Base-by-base conservation (phyloP, 2,113 vertebrate species). In the Sisor rabdophorus region DNA sequence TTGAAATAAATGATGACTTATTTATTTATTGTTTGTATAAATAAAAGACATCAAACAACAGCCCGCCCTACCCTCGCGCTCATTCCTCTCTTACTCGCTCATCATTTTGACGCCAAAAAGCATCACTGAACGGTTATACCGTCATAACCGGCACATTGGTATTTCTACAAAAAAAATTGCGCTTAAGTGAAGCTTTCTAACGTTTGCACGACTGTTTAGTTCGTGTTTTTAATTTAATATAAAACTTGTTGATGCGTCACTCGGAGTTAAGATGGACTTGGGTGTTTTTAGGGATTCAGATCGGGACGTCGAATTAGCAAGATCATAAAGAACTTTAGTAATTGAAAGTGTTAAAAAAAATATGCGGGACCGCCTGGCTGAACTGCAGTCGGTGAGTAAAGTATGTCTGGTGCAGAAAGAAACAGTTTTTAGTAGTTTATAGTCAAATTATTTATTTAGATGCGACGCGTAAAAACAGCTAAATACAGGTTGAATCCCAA, bases 331-430 rank as follows among this genome's bases (percentile, higher is more conserved):
- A 44, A 59, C 75, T 67, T 48, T 61, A 36, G 12, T 26, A 11
- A 16, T 40, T 52, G 24, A 9, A 2, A 20, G 30, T 1, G 6
- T 13, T 19, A 8, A 54, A 40, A 44, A 40, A 52, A 50, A 30
- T 77, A 98, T 98, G 95, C 94, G 90, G 93, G 94, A 98, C 88
- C 93, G 95, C 68, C 87, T 98, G 85, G 89, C 91, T 1, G 95
- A 97, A 68, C 82, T 98, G 84, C 84, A 86, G 17, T 89, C 88
- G 86, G 95, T 95, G 87, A 93, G 94, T 82, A 26, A 74, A 48
- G 56, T 1, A 73, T 59, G 32, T 73, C 75, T 48, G 2, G 68
- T 80, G 22, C 30, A 6, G 11, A 40, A 24, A 11, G n/a, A 19
- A 48, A n/a, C 24, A 30, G 19, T 7, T 19, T 50, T 32, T 53